Evolutionary conservation across 2,888 invertebrate genomes (phyloP).

Genomic region (Geotrupes spiniger): DNA sequence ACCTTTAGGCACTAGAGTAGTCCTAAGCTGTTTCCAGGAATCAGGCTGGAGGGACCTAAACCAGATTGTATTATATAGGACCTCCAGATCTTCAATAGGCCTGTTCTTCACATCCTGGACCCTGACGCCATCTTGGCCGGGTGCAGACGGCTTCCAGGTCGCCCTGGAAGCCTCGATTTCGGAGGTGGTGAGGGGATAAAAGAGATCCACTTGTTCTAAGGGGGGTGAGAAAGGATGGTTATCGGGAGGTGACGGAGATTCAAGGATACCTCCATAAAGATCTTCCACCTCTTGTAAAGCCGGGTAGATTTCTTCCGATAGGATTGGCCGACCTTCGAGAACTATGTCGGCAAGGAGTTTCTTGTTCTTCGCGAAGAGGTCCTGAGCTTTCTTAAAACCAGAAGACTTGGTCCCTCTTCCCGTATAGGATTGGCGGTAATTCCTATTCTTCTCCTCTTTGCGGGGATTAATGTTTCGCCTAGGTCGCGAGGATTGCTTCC

Average conservation of each 20-base stretch:
- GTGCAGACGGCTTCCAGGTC: conserved; percentile 21
- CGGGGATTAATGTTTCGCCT: too few species aligned
- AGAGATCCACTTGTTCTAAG: background rate
- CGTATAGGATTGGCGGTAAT: too few species aligned
- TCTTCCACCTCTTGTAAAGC: conserved; percentile 9
- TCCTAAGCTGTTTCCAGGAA: too few species aligned
- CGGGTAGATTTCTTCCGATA: conserved; percentile 1
- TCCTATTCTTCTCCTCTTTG: too few species aligned
- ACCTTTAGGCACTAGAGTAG: too few species aligned
- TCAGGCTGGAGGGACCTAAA: too few species aligned
- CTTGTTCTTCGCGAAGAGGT: conserved; percentile 20
- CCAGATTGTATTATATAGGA: too few species aligned
- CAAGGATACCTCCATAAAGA: conserved; percentile 15
- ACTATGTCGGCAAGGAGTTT: conserved; percentile 14
- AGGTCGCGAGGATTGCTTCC: too few species aligned
- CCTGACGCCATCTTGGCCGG: conserved; percentile 23
- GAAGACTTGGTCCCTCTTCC: too few species aligned
- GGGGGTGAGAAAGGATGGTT: background rate
- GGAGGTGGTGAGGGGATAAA: conserved; percentile 13
- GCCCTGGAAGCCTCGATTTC: conserved; percentile 13
- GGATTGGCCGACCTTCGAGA: conserved; percentile 9
- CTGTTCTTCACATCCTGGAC: conserved; percentile 4
- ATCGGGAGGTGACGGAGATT: conserved; percentile 9
- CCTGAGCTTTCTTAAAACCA: conserved; percentile 24
- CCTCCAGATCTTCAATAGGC: background rate